Conservation (phyloP, 2,888 invertebrate genomes). For the Cistogaster globosa region DNA sequence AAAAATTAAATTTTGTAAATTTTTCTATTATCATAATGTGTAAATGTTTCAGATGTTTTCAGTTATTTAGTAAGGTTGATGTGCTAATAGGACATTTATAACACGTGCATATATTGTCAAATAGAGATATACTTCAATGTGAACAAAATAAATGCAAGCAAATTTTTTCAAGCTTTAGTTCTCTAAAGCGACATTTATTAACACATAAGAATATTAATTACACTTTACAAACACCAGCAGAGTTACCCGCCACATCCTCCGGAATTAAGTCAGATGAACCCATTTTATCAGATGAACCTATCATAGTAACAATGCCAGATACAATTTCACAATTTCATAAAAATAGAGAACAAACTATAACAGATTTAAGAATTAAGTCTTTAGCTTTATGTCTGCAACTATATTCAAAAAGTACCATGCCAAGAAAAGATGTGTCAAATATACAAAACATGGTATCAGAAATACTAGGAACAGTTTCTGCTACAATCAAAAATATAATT, state of each 20-base stretch:
- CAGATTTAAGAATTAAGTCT: slow-evolving; percentile 53
- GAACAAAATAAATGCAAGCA: no score
- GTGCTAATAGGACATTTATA: slow-evolving; percentile 55
- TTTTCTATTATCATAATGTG: slow-evolving; percentile 36
- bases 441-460: slow-evolving; percentile 43
- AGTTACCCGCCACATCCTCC: slow-evolving; percentile 63
- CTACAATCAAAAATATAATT: slow-evolving; percentile 50
- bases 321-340: slow-evolving; percentile 44
- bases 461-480: slow-evolving; percentile 32
- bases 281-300: slow-evolving; percentile 63
- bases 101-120: slow-evolving; percentile 65
- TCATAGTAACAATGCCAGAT: slow-evolving; percentile 59
- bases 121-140: slow-evolving; percentile 59
- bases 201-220: slow-evolving; percentile 37
- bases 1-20: slow-evolving; percentile 38
- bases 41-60: slow-evolving; percentile 39
- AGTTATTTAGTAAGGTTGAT: slow-evolving; percentile 16
- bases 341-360: slow-evolving; percentile 56
- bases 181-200: slow-evolving; percentile 54
- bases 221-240: slow-evolving; percentile 60
- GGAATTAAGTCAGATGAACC: slow-evolving; percentile 60
- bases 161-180: slow-evolving; percentile 57
- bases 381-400: slow-evolving; percentile 34
- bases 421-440: slow-evolving; percentile 59
- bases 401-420: slow-evolving; percentile 51